Conservation (phyloP, 2,888 invertebrate genomes). For the Cacoxenus indagator region DNA sequence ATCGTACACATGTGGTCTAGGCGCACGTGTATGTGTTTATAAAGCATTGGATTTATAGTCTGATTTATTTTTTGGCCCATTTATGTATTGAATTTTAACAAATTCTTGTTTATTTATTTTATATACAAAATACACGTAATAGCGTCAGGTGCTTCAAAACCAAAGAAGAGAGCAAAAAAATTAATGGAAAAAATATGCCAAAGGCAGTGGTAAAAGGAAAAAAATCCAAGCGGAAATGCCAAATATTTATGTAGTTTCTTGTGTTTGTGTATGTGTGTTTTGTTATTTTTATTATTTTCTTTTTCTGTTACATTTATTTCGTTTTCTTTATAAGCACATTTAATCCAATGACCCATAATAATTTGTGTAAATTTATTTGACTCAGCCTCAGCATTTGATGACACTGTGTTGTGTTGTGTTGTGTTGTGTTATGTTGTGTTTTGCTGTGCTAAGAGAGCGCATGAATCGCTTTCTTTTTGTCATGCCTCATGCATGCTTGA, state of each 20-base stretch:
- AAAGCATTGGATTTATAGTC: slow-evolving; percentile 45
- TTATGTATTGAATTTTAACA: background rate
- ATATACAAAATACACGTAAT: background rate
- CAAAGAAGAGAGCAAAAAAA: background rate
- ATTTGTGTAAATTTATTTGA: slow-evolving; percentile 63
- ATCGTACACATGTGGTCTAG: too few species aligned
- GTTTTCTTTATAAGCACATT: slow-evolving; percentile 36
- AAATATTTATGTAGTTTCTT: too few species aligned
- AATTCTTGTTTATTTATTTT: background rate
- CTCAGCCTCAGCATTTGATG: too few species aligned
- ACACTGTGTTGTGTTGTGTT: background rate
- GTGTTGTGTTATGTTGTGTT: background rate
- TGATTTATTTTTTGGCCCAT: background rate
- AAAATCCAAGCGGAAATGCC: too few species aligned
- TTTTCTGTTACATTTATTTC: background rate
- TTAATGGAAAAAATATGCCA: too few species aligned
- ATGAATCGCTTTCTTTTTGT: background rate
- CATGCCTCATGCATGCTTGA: background rate
- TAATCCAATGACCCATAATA: slow-evolving; percentile 61
- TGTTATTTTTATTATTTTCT: background rate
- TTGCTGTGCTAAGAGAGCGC: background rate
- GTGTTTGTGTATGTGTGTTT: too few species aligned
- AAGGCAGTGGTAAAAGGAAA: too few species aligned
- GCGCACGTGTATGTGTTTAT: slow-evolving; percentile 22
- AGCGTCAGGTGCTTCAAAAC: background rate